Evolutionary conservation across 1,140 invertebrate genomes (phyloP).

Genomic region (Drosophila simulans): DNA sequence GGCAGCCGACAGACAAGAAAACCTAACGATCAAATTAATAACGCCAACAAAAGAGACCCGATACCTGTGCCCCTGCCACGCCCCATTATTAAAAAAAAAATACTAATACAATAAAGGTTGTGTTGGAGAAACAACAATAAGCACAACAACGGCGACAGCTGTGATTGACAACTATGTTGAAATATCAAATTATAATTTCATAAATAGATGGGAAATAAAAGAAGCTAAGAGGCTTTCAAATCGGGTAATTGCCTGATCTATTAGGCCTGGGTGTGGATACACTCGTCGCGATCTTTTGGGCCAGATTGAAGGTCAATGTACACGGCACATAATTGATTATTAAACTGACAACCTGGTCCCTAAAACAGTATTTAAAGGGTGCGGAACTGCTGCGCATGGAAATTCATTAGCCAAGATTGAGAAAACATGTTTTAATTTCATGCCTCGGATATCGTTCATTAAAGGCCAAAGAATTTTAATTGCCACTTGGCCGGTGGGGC

Average conservation of each 20-base stretch:
- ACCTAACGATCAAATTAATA: conserved; percentile 66
- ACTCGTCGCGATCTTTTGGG: conserved; percentile 37
- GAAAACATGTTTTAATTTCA: conserved; percentile 81
- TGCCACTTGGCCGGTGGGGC: conserved; percentile 54
- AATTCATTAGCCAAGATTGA: conserved; percentile 45
- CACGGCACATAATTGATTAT: conserved; percentile 71
- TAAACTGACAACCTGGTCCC: conserved; percentile 55
- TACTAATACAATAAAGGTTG: conserved; percentile 29
- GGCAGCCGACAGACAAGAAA: conserved; percentile 62
- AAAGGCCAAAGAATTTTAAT: conserved; percentile 74
- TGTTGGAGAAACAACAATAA: conserved; percentile 43
- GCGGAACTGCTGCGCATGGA: conserved; percentile 7
- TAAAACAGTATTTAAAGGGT: conserved; percentile 41
- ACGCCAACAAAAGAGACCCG: conserved; percentile 47
- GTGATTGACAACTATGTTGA: conserved; percentile 83
- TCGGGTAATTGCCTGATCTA: conserved; percentile 76
- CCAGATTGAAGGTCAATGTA: conserved; percentile 73
- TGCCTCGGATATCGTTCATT: conserved; percentile 73
- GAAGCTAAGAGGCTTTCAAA: conserved; percentile 76
- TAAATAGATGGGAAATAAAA: conserved; percentile 62
- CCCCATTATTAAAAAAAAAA: not conserved
- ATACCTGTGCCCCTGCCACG: conserved; percentile 50
- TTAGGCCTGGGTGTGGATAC: conserved; percentile 70
- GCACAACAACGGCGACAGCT: conserved; percentile 40
- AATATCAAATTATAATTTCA: conserved; percentile 80